phyloP scores from a whole-genome alignment of 2,888 invertebrate genomes.

The Acleris holmiana region DNA sequence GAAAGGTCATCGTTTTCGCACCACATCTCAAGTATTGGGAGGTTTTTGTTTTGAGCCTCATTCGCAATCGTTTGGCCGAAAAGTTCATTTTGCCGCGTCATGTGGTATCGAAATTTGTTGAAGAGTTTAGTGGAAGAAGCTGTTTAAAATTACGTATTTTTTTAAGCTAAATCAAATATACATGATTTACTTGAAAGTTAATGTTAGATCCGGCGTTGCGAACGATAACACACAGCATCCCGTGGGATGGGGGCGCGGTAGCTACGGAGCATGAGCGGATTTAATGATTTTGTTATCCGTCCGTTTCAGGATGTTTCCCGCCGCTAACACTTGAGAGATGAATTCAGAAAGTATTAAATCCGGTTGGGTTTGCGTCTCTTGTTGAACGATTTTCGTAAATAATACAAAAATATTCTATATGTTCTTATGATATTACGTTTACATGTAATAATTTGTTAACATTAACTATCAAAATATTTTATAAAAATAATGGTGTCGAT shows the following conservation, averaged over 20 bases:
- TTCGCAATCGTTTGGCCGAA: slow-evolving; percentile 64
- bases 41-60: slow-evolving; percentile 64
- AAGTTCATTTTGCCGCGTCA: slow-evolving; percentile 68
- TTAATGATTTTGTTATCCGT: slow-evolving; percentile 75
- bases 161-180: slow-evolving; percentile 45
- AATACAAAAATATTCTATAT: too few relatives aligned
- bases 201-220: slow-evolving; percentile 5
- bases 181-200: slow-evolving; percentile 47
- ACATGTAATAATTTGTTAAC: too few relatives aligned
- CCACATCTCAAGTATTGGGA: slow-evolving; percentile 73
- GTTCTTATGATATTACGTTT: too few relatives aligned
- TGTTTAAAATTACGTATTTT: slow-evolving; percentile 5
- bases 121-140: slow-evolving; percentile 41
- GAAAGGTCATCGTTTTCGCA: slow-evolving; percentile 74
- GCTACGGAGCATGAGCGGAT: slow-evolving; percentile 77
- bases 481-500: too few relatives aligned
- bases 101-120: slow-evolving; percentile 54
- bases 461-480: too few relatives aligned
- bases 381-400: too few relatives aligned
- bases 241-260: slow-evolving; percentile 44
- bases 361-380: not conserved
- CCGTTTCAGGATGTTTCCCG: slow-evolving; percentile 51
- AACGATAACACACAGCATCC: slow-evolving; percentile 63
- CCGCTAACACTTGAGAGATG: slow-evolving; percentile 36
- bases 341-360: slow-evolving; percentile 11